Evolutionary conservation across 1,140 invertebrate species (phyloP), one percentile per base, ranked within the genome.

Genomic region (Portunus trituberculatus): DNA sequence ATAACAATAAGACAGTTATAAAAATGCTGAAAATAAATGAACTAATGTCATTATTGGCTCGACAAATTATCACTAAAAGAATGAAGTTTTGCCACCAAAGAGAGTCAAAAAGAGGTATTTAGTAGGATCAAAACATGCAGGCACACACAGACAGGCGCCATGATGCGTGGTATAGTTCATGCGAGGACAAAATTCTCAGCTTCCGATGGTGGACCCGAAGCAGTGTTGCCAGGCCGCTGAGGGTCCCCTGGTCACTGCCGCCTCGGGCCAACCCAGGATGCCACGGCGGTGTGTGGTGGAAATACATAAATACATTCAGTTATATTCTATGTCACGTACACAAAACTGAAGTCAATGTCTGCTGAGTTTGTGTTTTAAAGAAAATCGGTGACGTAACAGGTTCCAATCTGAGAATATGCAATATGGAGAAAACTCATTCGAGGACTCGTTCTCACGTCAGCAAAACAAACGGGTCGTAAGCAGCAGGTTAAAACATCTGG

Each of bases 201-300:
- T 76, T 76, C 67, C 67, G 67, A n/a, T 76, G 25, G 67, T 76
- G 67, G n/a, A 8, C 67, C 67, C 67, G n/a, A 76, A n/a, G 67
- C 67, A 76, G 67, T 76, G 67, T n/a, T 76, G 67, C 20, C 4
- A n/a, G 67, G 20, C 25, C 67, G 4, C 20, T 76, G n/a, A 20
- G 67, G 25, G 3, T 20, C 12, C 20, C 67, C 67, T 76, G 20
- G 20, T 3, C 67, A 76, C 67, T n/a, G 67, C 67, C 67, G 25
- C 67, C 67, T 76, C 67, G 67, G 67, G 67, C 67, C 67, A 76
- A n/a, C 67, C 48, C 90, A 91, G 59, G 29, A 67, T 32, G 52
- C 90, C 52, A 89, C 39, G 87, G 0, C 39, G 45, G 45, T 91
- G 46, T 59, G n/a, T 59, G n/a, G 89, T 46, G 86, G 28, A 45